These are phyloP conservation scores for Danio choprae DNA, from an alignment of 2,797 vertebrate species.

Conservation along the genomic window DNA sequence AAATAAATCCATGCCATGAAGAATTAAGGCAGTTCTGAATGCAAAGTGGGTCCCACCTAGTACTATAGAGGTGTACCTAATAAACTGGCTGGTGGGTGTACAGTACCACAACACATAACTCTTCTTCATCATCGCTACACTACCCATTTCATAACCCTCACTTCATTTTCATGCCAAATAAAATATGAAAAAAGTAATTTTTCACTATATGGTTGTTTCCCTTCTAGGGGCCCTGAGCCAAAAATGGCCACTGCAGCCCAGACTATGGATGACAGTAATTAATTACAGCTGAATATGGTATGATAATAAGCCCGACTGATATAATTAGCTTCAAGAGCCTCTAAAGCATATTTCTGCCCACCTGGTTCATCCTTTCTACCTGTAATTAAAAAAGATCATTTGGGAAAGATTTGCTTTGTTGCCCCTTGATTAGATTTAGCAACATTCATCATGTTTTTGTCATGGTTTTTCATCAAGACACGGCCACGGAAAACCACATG, in stretches of 20 bases:
- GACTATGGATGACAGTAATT: conserved; percentile 53
- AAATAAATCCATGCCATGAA: too few relatives aligned
- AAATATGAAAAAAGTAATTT: conserved; percentile 47
- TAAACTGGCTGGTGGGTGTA: too few relatives aligned
- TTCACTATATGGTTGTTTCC: conserved; percentile 17
- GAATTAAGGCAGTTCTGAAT: too few relatives aligned
- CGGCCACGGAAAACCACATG: not conserved
- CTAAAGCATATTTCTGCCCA: conserved; percentile 47
- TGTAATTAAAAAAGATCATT: conserved; percentile 50
- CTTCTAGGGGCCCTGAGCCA: conserved; percentile 34
- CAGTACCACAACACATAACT: not conserved
- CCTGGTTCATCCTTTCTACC: conserved; percentile 52
- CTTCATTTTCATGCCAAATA: conserved; percentile 47
- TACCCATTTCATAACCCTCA: conserved; percentile 16
- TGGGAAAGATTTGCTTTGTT: conserved; percentile 33
- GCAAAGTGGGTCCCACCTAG: too few relatives aligned
- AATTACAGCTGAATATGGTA: conserved; percentile 56
- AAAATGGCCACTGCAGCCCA: conserved; percentile 37
- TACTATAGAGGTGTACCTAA: too few relatives aligned
- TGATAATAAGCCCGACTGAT: conserved; percentile 54
- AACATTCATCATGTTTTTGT: conserved; percentile 8
- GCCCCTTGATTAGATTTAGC: conserved; percentile 31
- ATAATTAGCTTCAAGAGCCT: conserved; percentile 54
- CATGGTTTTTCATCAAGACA: conserved; percentile 7
- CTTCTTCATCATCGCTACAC: not conserved